Conservation (phyloP, 2,113 vertebrate genomes). For the Trichomycterus rosablanca region DNA sequence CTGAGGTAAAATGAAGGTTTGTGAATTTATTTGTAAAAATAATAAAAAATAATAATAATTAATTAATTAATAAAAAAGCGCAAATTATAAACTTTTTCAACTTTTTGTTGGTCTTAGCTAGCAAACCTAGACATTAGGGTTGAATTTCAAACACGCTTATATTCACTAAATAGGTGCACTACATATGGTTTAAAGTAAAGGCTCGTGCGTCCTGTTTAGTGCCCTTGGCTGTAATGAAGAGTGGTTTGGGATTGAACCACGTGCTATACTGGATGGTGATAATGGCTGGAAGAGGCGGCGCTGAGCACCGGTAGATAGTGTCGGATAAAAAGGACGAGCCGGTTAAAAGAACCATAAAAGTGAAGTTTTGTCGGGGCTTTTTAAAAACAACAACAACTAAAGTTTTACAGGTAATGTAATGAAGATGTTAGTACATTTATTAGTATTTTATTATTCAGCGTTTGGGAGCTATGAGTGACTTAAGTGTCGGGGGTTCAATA, state of each 20-base stretch:
- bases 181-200: background rate
- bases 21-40: too few species aligned
- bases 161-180: background rate
- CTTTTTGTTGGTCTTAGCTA: too few species aligned
- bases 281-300: constrained; percentile 29
- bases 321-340: constrained; percentile 29
- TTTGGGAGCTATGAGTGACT: background rate
- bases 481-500: background rate
- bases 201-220: background rate
- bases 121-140: background rate
- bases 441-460: background rate
- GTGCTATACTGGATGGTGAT: background rate
- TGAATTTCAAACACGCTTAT: background rate
- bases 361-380: background rate
- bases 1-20: too few species aligned
- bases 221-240: background rate
- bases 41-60: too few species aligned
- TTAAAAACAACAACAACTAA: background rate
- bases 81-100: too few species aligned
- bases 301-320: constrained; percentile 39
- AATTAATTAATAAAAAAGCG: too few species aligned
- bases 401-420: constrained; percentile 18
- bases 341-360: constrained; percentile 10
- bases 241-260: background rate
- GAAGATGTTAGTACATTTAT: background rate